phyloP scores from a whole-genome alignment of 2,888 invertebrate genomes.

The Pyrocoelia pectoralis region DNA sequence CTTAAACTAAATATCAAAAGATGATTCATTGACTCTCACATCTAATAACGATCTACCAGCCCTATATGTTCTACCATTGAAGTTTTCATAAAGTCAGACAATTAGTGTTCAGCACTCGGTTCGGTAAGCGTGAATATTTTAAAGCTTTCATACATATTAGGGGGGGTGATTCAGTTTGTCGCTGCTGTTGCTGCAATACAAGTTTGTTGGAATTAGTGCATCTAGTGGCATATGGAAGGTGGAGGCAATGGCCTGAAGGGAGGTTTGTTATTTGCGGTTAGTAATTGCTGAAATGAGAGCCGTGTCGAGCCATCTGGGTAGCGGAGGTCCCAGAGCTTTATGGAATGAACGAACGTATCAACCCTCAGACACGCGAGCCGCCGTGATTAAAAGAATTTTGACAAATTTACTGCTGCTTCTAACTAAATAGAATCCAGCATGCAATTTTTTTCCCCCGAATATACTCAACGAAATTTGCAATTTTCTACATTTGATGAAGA shows the following conservation, averaged over 20 bases:
- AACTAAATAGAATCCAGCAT: constrained; percentile 40
- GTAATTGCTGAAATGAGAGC: constrained; percentile 41
- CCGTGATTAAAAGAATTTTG: constrained; percentile 48
- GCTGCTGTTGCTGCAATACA: constrained; percentile 24
- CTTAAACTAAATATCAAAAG: neutral
- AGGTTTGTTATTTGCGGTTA: constrained; percentile 38
- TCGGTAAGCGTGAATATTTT: constrained; percentile 11
- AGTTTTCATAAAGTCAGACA: constrained; percentile 13
- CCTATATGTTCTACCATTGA: neutral
- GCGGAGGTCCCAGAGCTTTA: constrained; percentile 35
- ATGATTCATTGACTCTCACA: neutral
- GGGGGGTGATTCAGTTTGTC: constrained; percentile 8
- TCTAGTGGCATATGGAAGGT: constrained; percentile 39
- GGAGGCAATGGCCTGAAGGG: constrained; percentile 35
- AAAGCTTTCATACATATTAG: constrained; percentile 8
- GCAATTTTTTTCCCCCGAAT: constrained; percentile 6
- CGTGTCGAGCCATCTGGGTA: constrained; percentile 39
- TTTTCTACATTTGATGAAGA: neutral
- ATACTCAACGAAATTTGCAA: constrained; percentile 2
- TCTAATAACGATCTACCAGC: neutral
- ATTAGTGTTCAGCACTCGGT: constrained; percentile 16
- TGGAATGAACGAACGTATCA: constrained; percentile 16
- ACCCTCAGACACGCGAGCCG: constrained; percentile 40
- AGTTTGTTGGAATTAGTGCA: constrained; percentile 32
- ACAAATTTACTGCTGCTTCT: constrained; percentile 48